Percentiles rank a stretch among this genome's conserved stretches.
Evolutionary conservation across 1,140 invertebrate genomes (phyloP).

Genomic region (Caenorhabditis brenneri): DNA sequence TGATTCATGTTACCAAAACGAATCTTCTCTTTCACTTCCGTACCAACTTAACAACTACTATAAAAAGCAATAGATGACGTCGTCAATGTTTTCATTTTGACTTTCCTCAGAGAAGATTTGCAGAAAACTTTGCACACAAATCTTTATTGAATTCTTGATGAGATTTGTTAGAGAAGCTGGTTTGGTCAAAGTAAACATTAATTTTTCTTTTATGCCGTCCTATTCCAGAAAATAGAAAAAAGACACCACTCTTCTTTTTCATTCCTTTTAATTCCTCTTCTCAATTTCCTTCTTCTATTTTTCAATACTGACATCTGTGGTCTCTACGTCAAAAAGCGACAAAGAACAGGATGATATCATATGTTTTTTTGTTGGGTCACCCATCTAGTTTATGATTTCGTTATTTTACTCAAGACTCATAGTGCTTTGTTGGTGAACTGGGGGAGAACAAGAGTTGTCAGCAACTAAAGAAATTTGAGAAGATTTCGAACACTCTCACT

Average conservation of each 20-base stretch:
- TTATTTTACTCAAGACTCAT: neutral
- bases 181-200: neutral
- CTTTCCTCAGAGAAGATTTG: neutral
- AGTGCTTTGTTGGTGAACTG: neutral
- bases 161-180: neutral
- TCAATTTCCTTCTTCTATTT: neutral
- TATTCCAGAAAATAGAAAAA: neutral
- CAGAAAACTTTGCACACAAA: neutral
- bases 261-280: too few relatives aligned
- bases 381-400: conserved; percentile 29
- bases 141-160: conserved; percentile 22
- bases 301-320: neutral
- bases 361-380: neutral
- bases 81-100: neutral
- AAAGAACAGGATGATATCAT: conserved; percentile 33
- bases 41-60: neutral
- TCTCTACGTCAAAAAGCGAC: conserved; percentile 17
- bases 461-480: neutral
- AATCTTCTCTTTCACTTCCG: neutral
- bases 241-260: neutral
- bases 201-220: neutral
- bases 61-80: neutral
- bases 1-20: neutral
- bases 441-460: neutral
- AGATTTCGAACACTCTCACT: neutral